A percentile compares a stretch with the other conserved stretches of the same genome.
phyloP scores from a whole-genome alignment of 2,888 invertebrate genomes.

The Drosophila kambysellisi region DNA sequence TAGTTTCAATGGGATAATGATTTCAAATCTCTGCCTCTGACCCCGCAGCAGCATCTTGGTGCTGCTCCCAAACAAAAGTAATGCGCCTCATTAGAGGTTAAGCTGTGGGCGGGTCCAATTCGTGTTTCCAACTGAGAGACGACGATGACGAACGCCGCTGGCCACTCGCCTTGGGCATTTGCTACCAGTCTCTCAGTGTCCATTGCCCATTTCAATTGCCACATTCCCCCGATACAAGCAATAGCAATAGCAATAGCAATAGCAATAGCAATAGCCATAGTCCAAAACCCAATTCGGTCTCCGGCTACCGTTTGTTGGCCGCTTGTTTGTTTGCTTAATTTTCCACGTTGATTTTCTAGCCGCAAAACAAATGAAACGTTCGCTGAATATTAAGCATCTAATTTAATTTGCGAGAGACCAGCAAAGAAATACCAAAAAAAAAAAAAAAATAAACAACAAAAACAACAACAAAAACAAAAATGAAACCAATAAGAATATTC shows the following conservation, averaged over 20 bases:
- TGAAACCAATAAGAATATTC: constrained; percentile 3
- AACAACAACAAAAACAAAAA: constrained; percentile 14
- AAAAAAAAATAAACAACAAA: constrained; percentile 1
- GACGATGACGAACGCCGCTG: constrained; percentile 23
- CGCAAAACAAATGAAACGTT: constrained; percentile 81
- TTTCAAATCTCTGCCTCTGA: constrained; percentile 63
- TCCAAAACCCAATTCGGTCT: constrained; percentile 12
- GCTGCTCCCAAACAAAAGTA: constrained; percentile 57
- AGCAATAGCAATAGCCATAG: too few species aligned
- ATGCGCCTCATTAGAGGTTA: constrained; percentile 77
- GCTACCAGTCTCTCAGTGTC: constrained; percentile 13
- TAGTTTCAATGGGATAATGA: constrained; percentile 77
- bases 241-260: background rate
- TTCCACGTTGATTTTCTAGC: constrained; percentile 82
- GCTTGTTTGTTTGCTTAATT: constrained; percentile 77
- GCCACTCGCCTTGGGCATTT: constrained; percentile 42
- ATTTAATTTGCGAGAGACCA: constrained; percentile 69
- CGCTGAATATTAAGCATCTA: constrained; percentile 78
- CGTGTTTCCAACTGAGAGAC: constrained; percentile 28
- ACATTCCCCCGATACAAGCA: constrained; percentile 13
- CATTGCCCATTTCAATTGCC: constrained; percentile 11
- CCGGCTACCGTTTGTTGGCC: constrained; percentile 25
- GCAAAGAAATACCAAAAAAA: constrained; percentile 21
- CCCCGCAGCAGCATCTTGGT: background rate
- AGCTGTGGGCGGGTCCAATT: constrained; percentile 55